Evolutionary conservation across 2,113 vertebrate species (phyloP), one percentile per base, ranked within the genome.

Genomic region (Rhynchomys soricoides): DNA sequence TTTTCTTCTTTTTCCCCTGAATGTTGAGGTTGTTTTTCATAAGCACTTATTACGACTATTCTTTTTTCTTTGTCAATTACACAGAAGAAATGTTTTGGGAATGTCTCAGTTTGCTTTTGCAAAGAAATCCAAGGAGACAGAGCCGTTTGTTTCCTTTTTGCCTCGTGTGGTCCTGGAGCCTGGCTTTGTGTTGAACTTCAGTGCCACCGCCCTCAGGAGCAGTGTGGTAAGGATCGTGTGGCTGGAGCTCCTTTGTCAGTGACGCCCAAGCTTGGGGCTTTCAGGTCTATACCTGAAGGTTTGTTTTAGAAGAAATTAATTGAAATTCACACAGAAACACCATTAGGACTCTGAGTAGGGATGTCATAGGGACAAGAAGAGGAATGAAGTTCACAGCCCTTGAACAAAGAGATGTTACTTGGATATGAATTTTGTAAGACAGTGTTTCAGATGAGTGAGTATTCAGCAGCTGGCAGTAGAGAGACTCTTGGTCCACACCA

Each of bases 181-280:
- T 6, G 98, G 98, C 50, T 96, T 98, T 13, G 95, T 98, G 1
- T 90, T 99, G 70, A 99, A 99, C 95, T 99, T 99, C 97, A 99
- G 99, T 66, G 99, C 99, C 55, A 99, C 99, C 22, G 99, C 99
- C 8, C 98, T 99, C 59, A 99, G 99, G 97, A 99, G 98, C 91
- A 99, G 99, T 75, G 99, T 98, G 99, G 99, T 99, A 94, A 98
- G 98, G 7, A 62, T 7, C 17, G 21, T 13, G 50, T 15, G 11
- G 85, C 95, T n/a, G 43, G 57, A 8, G 0, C 0, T 16, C 55
- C 59, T 52, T 62, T 3, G 5, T 86, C 77, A 17, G 1, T 5
- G 50, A 50, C 3, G 5, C 16, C 22, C 15, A 22, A 29, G 43
- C n/a, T 21, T 48, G 19, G 19, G 6, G 21, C 52, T 68, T 82